These are phyloP conservation scores for Cassiopea xamachana DNA, from an alignment of 30 jellyfish, hydroid and myxozoan species.

Conservation along the genomic window DNA sequence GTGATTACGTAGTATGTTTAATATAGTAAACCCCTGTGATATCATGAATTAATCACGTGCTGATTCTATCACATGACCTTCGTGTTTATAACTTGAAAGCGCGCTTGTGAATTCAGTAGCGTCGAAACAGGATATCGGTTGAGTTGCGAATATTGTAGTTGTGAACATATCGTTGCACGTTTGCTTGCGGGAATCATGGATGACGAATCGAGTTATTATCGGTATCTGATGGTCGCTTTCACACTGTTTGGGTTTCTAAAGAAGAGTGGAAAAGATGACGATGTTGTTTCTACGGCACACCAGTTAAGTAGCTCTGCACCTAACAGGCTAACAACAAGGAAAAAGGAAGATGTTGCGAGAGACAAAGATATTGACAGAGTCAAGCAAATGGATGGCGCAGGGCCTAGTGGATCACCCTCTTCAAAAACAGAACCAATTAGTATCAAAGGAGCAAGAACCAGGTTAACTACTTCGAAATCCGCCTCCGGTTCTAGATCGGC, in stretches of 20 bases:
- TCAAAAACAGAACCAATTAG: constrained; percentile 65
- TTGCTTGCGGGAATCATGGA: background rate
- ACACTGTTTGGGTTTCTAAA: constrained; percentile 61
- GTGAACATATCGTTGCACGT: no score
- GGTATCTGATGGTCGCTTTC: constrained; percentile 43
- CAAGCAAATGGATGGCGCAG: constrained; percentile 24
- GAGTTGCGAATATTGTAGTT: no score
- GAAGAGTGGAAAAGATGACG: constrained; percentile 36
- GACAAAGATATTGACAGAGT: constrained; percentile 24
- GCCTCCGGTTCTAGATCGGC: constrained; percentile 58
- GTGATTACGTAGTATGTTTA: background rate
- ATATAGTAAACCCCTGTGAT: background rate
- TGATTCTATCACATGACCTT: constrained; percentile 39
- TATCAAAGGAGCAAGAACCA: constrained; percentile 27
- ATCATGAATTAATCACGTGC: constrained; percentile 43
- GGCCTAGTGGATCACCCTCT: constrained; percentile 67
- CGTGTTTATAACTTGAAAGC: constrained; percentile 11
- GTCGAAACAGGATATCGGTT: background rate
- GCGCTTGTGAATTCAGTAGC: background rate
- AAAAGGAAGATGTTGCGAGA: constrained; percentile 7
- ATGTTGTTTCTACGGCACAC: constrained; percentile 11
- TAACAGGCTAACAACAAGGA: constrained; percentile 23
- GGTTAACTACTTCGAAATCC: constrained; percentile 57
- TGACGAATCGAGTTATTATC: constrained; percentile 23
- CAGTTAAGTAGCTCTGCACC: constrained; percentile 75